Conservation (phyloP, 1,140 invertebrate species). For the Dufourea novaeangliae region DNA sequence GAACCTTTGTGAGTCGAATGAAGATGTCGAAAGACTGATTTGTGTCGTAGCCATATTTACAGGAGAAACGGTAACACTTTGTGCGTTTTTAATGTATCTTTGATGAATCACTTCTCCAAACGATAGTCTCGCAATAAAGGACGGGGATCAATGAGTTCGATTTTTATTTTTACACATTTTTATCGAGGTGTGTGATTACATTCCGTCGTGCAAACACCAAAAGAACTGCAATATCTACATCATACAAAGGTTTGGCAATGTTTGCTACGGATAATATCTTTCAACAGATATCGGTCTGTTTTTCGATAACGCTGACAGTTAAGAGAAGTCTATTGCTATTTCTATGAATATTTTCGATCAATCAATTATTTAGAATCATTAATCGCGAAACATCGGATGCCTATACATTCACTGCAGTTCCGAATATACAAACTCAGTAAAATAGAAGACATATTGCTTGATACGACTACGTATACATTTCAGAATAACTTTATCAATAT, state of each 20-base stretch:
- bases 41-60: background rate
- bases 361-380: too few relatives aligned
- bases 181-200: slow-evolving; percentile 11
- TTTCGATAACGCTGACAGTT: background rate
- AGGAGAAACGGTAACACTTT: background rate
- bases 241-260: slow-evolving; percentile 75
- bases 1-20: too few relatives aligned
- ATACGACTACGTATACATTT: too few relatives aligned
- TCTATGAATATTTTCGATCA: too few relatives aligned
- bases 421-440: too few relatives aligned
- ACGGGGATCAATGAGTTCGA: background rate
- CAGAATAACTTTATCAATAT: too few relatives aligned
- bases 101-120: slow-evolving; percentile 10
- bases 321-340: background rate
- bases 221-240: slow-evolving; percentile 66
- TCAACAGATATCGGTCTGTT: slow-evolving; percentile 11
- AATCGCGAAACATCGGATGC: too few relatives aligned
- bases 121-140: background rate
- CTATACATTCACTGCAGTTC: too few relatives aligned
- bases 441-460: too few relatives aligned
- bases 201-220: slow-evolving; percentile 46
- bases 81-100: slow-evolving; percentile 2
- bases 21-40: background rate
- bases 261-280: slow-evolving; percentile 54
- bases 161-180: slow-evolving; percentile 51